Conservation (phyloP, 2,113 vertebrate species). For the Nerophis ophidion region DNA sequence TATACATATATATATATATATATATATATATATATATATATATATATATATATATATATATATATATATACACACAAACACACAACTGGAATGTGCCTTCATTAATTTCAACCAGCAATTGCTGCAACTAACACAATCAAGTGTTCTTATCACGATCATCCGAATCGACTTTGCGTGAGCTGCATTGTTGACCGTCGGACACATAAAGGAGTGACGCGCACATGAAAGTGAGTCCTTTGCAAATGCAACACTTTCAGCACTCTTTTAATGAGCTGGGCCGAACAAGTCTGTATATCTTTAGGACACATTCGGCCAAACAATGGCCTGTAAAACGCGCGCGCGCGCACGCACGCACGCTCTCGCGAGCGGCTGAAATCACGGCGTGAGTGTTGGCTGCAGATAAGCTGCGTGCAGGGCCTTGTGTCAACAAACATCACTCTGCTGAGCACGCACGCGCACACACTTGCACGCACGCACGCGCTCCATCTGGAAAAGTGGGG, state of each 20-base stretch:
- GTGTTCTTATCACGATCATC: no score
- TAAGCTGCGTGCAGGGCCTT: constrained; percentile 63
- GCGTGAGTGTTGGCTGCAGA: constrained; percentile 73
- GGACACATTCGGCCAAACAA: constrained; percentile 70
- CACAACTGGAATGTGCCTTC: no score
- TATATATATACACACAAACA: no score
- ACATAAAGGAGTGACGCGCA: constrained; percentile 4
- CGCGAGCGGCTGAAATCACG: constrained; percentile 72
- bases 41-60: no score
- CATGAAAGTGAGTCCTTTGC: constrained; percentile 28
- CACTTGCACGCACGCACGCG: constrained; percentile 10
- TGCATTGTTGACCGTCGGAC: constrained; percentile 29
- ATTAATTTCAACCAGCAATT: no score
- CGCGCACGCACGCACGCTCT: not conserved
- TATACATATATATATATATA: no score
- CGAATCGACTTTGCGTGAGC: no score
- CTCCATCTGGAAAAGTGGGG: constrained; percentile 73
- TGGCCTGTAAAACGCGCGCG: constrained; percentile 56
- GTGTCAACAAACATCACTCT: constrained; percentile 68
- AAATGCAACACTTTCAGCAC: constrained; percentile 48
- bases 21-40: no score
- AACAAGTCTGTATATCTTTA: constrained; percentile 58
- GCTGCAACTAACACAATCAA: no score
- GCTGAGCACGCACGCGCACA: constrained; percentile 18
- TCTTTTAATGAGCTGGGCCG: constrained; percentile 50